Base-by-base conservation (phyloP, 2,113 vertebrate genomes). In the Poicephalus gulielmi region DNA sequence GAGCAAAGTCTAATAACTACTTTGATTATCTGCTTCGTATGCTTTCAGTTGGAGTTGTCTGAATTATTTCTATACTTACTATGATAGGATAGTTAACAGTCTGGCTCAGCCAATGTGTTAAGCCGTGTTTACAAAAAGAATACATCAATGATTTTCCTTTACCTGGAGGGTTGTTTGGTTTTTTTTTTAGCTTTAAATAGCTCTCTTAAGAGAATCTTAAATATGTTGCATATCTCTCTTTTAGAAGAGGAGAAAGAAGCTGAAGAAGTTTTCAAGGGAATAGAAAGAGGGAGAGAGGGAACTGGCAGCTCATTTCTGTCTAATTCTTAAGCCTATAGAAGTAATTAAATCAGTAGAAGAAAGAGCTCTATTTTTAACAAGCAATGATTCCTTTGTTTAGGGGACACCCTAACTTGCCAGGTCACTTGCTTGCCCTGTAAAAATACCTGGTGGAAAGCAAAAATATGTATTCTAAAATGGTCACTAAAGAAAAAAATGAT, bases 11-110 rank as follows among this genome's bases (percentile, higher is more conserved):
- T 78, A 41, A 5, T 69, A 64, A 88, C 41, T 88, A 37, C 82
- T 90, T 92, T 90, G 86, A 83, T 57, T 86, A 30, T 88, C 77
- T 94, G 6, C 79, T 86, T 92, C 41, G 41, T 95, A 81, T 35
- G 24, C 41, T 94, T 93, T 96, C 52, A 82, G 4, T 57, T 82
- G 69, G 44, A 80, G 39, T 46, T 53, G 25, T 73, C 76, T 70
- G 39, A 86, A 79, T 59, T 95, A 39, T 84, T 87, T 70, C 33
- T 86, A 2, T 23, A 30, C 39, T 67, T 79, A 35, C 41, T 47
- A 5, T 50, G 22, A 63, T 76, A 69, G 5, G 4, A 17, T 13
- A 64, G 59, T 57, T 63, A 69, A 49, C 18, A 41, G 15, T 39
- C 46, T 69, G 62, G 8, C 17, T 83, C 82, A 3, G 24, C 28